Percentiles rank a stretch among this genome's conserved stretches.
These are phyloP conservation scores for Pantala flavescens DNA, from an alignment of 1,140 invertebrate genomes.

Conservation along the genomic window DNA sequence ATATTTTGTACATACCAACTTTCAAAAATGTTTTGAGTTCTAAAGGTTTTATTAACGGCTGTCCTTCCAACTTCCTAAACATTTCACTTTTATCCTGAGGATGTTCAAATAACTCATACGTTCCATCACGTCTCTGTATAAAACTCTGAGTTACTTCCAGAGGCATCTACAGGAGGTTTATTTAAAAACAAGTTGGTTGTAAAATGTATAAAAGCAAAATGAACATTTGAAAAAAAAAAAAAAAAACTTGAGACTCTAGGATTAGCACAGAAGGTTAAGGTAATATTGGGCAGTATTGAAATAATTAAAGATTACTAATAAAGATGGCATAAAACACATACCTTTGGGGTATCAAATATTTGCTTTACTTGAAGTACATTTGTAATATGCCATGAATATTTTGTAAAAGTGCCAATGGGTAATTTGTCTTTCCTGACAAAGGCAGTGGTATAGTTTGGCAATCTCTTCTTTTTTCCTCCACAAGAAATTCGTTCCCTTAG, in stretches of 20 bases:
- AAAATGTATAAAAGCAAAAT: no score
- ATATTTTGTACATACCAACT: constrained; percentile 45
- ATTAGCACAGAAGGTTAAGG: no score
- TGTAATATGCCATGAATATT: constrained; percentile 63
- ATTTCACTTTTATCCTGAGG: constrained; percentile 43
- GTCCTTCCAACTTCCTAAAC: constrained; percentile 38
- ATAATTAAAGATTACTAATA: no score
- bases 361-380: constrained; percentile 63
- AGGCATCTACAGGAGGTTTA: constrained; percentile 38
- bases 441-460: constrained; percentile 50
- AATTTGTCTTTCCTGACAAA: constrained; percentile 50
- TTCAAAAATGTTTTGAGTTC: constrained; percentile 59
- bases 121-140: constrained; percentile 53
- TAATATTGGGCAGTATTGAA: no score
- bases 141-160: constrained; percentile 56
- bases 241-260: no score
- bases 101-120: constrained; percentile 47
- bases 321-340: constrained; percentile 28
- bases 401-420: constrained; percentile 58
- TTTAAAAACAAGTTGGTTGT: no score
- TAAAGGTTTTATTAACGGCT: constrained; percentile 48
- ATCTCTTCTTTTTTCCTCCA: constrained; percentile 51
- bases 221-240: no score
- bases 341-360: constrained; percentile 61
- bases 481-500: constrained; percentile 56